Evolutionary conservation across 2,113 vertebrate species (phyloP), one percentile per base, ranked within the genome.

Genomic region (Clupea harengus): DNA sequence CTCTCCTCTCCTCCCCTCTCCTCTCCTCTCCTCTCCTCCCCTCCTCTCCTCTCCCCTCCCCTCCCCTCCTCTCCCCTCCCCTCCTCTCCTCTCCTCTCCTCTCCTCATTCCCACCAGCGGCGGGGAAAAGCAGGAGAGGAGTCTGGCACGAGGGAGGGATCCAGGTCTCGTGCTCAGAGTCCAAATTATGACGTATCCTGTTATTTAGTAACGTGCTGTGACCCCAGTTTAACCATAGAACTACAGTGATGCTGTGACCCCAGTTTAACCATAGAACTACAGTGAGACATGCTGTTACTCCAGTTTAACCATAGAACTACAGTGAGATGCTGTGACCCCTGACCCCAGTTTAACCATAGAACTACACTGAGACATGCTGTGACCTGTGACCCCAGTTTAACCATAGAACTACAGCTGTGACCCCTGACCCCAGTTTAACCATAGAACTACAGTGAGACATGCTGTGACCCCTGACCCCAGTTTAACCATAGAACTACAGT

Each of bases 21-120:
- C 39, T 39, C 39, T 2, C 2, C 39, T 39, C 39, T 2, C 2
- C 2, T 39, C 39, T 2, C 2, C 39, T 39, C 39, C 39, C 2
- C 39, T 39, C 39, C 39, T 39, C 39, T 39, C 39, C 39, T 39
- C 39, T 39, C 39, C 39, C 2, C 39, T 39, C 39, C 39, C 2
- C 39, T 39, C 39, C 39, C 2, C 39, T 39, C 84, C 72, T 89
- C 85, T 87, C 86, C 89, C 85, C 87, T 85, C 83, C 82, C 82
- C 81, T 67, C 80, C 28, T 39, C 50, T 46, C 49, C 67, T 80
- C 49, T 32, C 8, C 45, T 17, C 10, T 52, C 8, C 49, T 45
- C 85, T 82, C 88, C 44, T 45, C 25, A 72, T 13, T 2, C 22
- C n/a, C 64, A 72, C 64, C 64, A 72, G 64, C 2, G 25, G 8